A percentile compares a stretch with the other conserved stretches of the same genome.
Conservation (phyloP, 2,113 vertebrate genomes). For the Syngnathoides biaculeatus region DNA sequence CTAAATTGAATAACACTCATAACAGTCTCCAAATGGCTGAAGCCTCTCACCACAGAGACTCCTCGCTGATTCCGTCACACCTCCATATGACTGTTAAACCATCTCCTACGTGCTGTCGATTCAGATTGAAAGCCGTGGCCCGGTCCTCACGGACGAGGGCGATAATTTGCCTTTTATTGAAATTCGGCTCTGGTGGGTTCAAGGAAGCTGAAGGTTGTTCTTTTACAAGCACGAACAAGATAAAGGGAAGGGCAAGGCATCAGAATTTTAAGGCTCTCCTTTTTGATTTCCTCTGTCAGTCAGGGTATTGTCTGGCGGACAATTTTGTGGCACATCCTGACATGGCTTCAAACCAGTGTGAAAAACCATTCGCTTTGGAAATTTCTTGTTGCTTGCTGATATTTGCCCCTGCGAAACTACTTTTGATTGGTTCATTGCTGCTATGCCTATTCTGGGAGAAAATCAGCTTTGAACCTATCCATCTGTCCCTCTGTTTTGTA, state of each 20-base stretch:
- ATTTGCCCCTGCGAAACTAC: conserved; percentile 39
- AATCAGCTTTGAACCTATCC: conserved; percentile 1
- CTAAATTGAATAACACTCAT: conserved; percentile 61
- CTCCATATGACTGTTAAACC: conserved; percentile 67
- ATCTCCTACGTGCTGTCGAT: conserved; percentile 50
- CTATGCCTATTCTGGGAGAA: conserved; percentile 16
- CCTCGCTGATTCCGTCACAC: conserved; percentile 65
- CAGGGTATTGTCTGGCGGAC: conserved; percentile 36
- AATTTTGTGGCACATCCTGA: conserved; percentile 56
- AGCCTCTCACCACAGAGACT: conserved; percentile 21
- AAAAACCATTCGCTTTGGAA: conserved; percentile 36
- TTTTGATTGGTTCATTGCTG: conserved; percentile 21
- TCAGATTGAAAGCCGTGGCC: conserved; percentile 42
- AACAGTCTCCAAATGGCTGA: conserved; percentile 6
- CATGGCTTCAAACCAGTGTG: conserved; percentile 53
- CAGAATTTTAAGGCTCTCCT: conserved; percentile 36
- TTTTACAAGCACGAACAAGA: conserved; percentile 48
- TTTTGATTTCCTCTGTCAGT: conserved; percentile 22
- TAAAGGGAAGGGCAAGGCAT: conserved; percentile 23
- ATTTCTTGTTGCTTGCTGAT: conserved; percentile 41
- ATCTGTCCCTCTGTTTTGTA: background rate
- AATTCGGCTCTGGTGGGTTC: conserved; percentile 66
- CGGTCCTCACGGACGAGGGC: conserved; percentile 40
- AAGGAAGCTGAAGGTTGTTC: conserved; percentile 67
- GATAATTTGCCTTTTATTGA: conserved; percentile 76